phyloP scores from a whole-genome alignment of 2,888 invertebrate genomes.

The Pharmacophagus antenor region DNA sequence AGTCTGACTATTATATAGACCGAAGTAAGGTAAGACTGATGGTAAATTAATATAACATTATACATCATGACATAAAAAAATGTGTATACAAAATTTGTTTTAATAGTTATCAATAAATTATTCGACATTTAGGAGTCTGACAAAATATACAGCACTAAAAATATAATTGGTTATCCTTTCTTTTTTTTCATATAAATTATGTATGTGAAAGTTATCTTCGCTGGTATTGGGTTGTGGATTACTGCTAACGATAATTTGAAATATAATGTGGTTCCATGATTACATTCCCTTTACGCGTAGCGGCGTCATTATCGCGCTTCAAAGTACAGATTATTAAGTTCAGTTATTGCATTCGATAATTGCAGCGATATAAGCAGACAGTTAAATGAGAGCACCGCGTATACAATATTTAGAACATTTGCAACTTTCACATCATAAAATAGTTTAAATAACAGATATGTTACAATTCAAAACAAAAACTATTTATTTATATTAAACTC shows the following conservation, averaged over 20 bases:
- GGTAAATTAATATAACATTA: no score
- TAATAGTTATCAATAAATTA: no score
- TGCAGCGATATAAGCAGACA: conserved; percentile 20
- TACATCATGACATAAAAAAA: no score
- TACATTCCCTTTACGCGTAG: conserved; percentile 7
- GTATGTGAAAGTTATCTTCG: neutral
- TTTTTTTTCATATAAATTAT: neutral
- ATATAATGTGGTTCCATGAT: conserved; percentile 19
- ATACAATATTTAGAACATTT: conserved; percentile 11
- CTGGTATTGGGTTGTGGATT: conserved; percentile 1
- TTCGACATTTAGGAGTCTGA: no score
- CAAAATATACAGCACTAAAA: no score
- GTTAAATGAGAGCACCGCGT: conserved; percentile 14
- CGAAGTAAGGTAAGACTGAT: no score
- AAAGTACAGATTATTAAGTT: conserved; percentile 18
- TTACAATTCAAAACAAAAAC: no score
- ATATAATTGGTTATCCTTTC: neutral
- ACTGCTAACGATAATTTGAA: conserved; percentile 15
- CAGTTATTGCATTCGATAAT: conserved; percentile 24
- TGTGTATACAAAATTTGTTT: no score
- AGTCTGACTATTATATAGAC: no score
- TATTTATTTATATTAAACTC: no score
- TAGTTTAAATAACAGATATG: no score
- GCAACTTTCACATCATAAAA: neutral
- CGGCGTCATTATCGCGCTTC: conserved; percentile 16